Evolutionary conservation across 2,888 invertebrate genomes (phyloP).

Genomic region (Tethea ocularis): DNA sequence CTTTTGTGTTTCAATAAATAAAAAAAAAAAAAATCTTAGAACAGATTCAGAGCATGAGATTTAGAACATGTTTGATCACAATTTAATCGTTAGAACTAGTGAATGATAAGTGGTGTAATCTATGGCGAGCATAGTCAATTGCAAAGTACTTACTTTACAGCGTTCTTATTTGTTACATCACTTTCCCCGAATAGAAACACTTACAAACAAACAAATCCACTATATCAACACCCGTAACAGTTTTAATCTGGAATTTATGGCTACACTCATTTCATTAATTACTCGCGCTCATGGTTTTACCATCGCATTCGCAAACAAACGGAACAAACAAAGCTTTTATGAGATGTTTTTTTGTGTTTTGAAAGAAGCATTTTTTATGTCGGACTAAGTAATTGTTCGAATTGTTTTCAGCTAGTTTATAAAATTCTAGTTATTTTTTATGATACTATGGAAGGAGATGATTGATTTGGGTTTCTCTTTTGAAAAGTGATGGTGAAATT

Average conservation of each 20-base stretch:
- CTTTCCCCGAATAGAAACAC: constrained; percentile 13
- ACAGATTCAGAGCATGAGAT: too few species aligned
- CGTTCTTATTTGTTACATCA: neutral
- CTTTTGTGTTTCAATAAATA: too few species aligned
- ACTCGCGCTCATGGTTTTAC: constrained; percentile 21
- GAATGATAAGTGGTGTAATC: too few species aligned
- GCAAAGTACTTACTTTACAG: neutral
- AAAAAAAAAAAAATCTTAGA: too few species aligned
- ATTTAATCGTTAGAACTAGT: too few species aligned
- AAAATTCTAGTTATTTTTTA: too few species aligned
- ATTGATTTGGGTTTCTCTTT: too few species aligned
- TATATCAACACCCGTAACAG: constrained; percentile 18
- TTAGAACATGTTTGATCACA: too few species aligned
- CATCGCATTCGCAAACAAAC: constrained; percentile 17
- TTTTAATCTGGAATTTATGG: constrained; percentile 32
- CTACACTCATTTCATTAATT: constrained; percentile 31
- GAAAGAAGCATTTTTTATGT: too few species aligned
- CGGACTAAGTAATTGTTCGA: neutral
- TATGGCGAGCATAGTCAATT: neutral
- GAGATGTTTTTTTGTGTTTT: constrained; percentile 6
- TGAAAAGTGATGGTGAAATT: too few species aligned
- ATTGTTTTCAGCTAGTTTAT: neutral
- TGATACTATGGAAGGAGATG: too few species aligned
- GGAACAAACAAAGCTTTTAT: constrained; percentile 12
- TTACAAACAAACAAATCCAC: constrained; percentile 9